These are phyloP conservation scores for Trochalopteron elliotii DNA, from an alignment of 2,113 vertebrate species.

Conservation along the genomic window DNA sequence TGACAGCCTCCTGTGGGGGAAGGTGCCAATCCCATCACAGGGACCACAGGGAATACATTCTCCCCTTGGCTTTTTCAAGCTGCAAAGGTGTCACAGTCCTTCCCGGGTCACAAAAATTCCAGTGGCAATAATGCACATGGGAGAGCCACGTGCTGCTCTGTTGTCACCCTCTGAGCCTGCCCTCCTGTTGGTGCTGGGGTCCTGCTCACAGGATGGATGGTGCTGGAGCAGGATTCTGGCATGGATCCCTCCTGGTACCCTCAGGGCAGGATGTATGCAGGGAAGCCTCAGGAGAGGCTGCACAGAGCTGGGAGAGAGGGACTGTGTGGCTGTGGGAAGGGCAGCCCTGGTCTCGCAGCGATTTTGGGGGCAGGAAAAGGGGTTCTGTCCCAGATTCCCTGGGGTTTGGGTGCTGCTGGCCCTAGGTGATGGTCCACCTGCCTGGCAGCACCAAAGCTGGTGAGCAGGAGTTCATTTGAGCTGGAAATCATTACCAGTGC, in stretches of 20 bases:
- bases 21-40: too few relatives aligned
- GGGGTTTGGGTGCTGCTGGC: background rate
- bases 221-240: rapidly evolving
- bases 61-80: background rate
- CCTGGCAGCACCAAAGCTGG: background rate
- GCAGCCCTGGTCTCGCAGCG: rapidly evolving
- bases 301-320: background rate
- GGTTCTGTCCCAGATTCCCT: background rate
- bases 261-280: background rate
- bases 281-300: background rate
- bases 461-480: background rate
- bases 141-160: rapidly evolving
- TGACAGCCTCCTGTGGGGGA: too few relatives aligned
- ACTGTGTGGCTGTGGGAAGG: rapidly evolving
- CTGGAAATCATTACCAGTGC: background rate
- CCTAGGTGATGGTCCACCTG: background rate
- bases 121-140: rapidly evolving
- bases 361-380: background rate
- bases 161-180: background rate
- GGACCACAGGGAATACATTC: background rate
- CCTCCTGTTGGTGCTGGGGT: background rate
- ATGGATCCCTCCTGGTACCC: background rate
- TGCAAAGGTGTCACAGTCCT: background rate
- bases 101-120: rapidly evolving
- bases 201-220: background rate